Evolutionary conservation across 2,888 invertebrate species (phyloP), one percentile per base, ranked within the genome.

Genomic region (Dryomyza anilis): DNA sequence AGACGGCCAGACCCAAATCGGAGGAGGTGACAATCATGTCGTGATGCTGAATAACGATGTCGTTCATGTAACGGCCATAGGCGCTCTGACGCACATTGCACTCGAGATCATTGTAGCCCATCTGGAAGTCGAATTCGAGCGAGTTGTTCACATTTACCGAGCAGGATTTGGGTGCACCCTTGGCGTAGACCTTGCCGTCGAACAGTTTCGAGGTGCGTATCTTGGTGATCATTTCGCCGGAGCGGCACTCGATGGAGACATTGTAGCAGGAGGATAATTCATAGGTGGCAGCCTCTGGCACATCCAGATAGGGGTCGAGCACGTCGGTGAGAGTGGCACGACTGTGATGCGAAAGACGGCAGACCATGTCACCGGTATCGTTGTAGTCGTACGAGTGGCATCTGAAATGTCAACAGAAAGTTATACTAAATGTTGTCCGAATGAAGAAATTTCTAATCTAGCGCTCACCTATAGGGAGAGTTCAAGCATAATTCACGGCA

Each of bases 361-460:
- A 96, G 56, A 96, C 95, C 86, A 93, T 91, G 78, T 95, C 95
- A 62, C 95, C 95, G 65, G 95, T 95, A 80, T 95, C 96, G 58
- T 95, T 95, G 81, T 93, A 95, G 82, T 96, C 96, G 83, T 95
- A 96, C 10, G 95, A 95, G 83, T 95, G 95, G 83, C 96, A 96
- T 79, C 92, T 87, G 19, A 2, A n/a, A n/a, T n/a, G n/a, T n/a
- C n/a, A n/a, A 21, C 10, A 27, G 19, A 8, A 33, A 23, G 16
- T 16, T 7, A 2, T 19, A n/a, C n/a, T 21, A 19, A n/a, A 7
- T 19, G 36, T 43, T n/a, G 39, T 6, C 14, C 16, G 56, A 36
- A 43, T 6, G 5, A 16, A 10, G 16, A 16, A 55, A 25, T 29
- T 12, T 25, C n/a, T 2, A 43, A 7, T 33, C 33, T 10, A 14